Evolutionary conservation across 2,113 vertebrate genomes (phyloP).

Genomic region (Balaenoptera acutorostrata): DNA sequence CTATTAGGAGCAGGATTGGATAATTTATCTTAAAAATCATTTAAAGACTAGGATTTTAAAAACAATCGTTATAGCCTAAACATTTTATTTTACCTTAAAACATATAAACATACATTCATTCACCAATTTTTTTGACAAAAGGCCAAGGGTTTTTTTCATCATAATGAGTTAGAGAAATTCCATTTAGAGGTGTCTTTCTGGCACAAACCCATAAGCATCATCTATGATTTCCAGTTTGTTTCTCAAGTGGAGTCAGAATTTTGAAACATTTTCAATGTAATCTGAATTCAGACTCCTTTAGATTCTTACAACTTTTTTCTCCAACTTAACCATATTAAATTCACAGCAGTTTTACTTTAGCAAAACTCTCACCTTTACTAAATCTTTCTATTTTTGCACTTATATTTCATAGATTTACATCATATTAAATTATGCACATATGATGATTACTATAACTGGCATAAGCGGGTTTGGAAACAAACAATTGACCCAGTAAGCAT

Average conservation of each 20-base stretch:
- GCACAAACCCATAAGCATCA: background rate
- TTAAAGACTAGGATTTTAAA: background rate
- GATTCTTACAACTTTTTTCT: background rate
- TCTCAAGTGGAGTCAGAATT: background rate
- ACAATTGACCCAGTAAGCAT: background rate
- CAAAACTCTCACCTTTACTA: slow-evolving; percentile 22
- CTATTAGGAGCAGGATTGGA: background rate
- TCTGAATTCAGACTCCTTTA: background rate
- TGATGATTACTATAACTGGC: background rate
- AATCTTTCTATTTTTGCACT: background rate
- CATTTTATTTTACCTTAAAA: background rate
- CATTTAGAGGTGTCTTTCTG: background rate
- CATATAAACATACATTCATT: background rate
- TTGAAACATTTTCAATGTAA: background rate
- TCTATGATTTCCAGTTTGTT: background rate
- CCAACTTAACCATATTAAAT: background rate
- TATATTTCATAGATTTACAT: background rate
- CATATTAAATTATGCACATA: background rate
- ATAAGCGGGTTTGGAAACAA: background rate
- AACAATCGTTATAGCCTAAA: background rate
- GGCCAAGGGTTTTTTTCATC: background rate
- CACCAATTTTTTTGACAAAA: background rate
- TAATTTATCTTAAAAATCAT: background rate
- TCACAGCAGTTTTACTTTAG: background rate
- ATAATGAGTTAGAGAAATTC: background rate